Evolutionary conservation across 1,140 invertebrate species (phyloP), one percentile per base, ranked within the genome.

Genomic region (Plectrocnemia conspersa): DNA sequence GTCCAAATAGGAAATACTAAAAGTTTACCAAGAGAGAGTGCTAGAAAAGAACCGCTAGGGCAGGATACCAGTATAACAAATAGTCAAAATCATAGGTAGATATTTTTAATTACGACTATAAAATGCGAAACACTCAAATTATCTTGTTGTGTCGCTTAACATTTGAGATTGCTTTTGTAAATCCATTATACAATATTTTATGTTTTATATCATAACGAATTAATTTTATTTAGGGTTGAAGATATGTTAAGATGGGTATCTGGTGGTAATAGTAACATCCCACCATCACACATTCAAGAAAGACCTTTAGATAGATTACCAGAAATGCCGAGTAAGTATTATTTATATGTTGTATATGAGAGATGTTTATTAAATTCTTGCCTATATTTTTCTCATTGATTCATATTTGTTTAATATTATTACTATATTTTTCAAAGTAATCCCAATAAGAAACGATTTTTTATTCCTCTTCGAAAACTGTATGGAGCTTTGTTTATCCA

Each of bases 31-130:
- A 69, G 88, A 52, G 87, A 89, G 64, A 78, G 76, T 25, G 79
- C 84, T 44, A 76, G 89, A 21, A 87, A 85, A 65, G 90, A 93
- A 66, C 89, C 90, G 2, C 65, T 93, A 29, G 89, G 89, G 6
- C 86, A 89, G 71, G 83, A 76, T 46, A 74, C 70, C 4, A 64
- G 65, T 29, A 56, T 65, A 29, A 67, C 66, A 15, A 64, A 65
- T 53, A 65, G 65, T 58, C 70, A 69, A 54, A 73, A 70, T 55
- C 70, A 73, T 50, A 73, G 71, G 71, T 72, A 33, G 38, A 35
- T 41, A 40, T 7, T 27, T 22, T 41, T 23, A 10, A 42, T 11
- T 48, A 18, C 18, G 23, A 42, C 9, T 6, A 21, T 22, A n/a
- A 22, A 42, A 42, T 42, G 7, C 16, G 15, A 38, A 7, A 7